Evolutionary conservation across 2,888 invertebrate genomes (phyloP).

Genomic region (Microplitis manilae): DNA sequence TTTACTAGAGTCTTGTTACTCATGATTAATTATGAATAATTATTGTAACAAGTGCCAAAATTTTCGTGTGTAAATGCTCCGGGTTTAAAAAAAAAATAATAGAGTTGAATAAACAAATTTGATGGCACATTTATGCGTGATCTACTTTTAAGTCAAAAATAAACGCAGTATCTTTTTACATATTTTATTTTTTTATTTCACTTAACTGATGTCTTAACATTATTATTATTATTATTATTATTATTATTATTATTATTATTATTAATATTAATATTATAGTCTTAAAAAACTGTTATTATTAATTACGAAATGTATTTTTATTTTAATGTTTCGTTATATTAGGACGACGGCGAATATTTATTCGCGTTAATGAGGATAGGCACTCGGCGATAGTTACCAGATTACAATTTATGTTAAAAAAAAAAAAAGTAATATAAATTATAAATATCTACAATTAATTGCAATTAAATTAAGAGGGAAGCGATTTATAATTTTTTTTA

Average conservation of each 20-base stretch:
- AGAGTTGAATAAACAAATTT: not conserved
- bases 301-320: conserved; percentile 16
- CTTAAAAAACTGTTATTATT: conserved; percentile 39
- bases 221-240: conserved; percentile 11
- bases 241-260: conserved; percentile 34
- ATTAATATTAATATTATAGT: not conserved
- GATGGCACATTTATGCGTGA: conserved; percentile 5
- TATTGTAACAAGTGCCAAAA: no score
- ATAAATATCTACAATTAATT: conserved; percentile 5
- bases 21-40: no score
- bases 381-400: conserved; percentile 49
- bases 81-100: conserved; percentile 5
- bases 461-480: not conserved
- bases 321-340: conserved; percentile 15
- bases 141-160: conserved; percentile 17
- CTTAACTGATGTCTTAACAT: conserved; percentile 34
- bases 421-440: conserved; percentile 6
- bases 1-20: no score
- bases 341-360: conserved; percentile 34
- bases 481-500: conserved; percentile 4
- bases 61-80: not conserved
- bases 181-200: conserved; percentile 34
- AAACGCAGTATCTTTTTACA: conserved; percentile 12
- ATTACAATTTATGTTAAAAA: conserved; percentile 23
- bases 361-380: conserved; percentile 46